These are phyloP conservation scores for Scatophagus argus DNA, from an alignment of 2,113 vertebrate genomes.

Conservation along the genomic window DNA sequence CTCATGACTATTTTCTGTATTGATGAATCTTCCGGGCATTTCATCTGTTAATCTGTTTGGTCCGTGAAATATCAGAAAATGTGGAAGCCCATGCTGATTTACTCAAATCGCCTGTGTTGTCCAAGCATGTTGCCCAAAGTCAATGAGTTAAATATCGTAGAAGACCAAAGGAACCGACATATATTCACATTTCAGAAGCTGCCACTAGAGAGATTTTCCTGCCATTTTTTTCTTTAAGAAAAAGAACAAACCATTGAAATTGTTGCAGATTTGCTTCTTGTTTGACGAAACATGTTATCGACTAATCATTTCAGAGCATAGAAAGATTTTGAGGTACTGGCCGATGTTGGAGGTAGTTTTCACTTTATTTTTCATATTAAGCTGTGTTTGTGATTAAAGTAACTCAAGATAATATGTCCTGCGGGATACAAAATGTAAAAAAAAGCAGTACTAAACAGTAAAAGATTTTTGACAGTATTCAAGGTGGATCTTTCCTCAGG, in stretches of 20 bases:
- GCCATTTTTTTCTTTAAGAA: neutral
- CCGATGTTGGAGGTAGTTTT: neutral
- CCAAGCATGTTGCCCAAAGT: neutral
- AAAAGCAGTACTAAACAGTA: neutral
- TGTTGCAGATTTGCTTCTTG: neutral
- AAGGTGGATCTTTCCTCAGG: slow-evolving; percentile 18
- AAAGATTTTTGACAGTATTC: neutral
- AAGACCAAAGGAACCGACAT: neutral
- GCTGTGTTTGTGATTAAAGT: neutral
- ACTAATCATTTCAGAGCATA: neutral
- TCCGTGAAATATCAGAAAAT: neutral
- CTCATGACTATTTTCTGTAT: neutral
- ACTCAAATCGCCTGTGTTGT: neutral
- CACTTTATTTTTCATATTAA: neutral
- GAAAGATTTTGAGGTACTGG: neutral
- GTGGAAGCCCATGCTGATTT: neutral
- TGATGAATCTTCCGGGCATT: neutral
- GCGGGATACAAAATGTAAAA: neutral
- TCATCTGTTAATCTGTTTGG: neutral
- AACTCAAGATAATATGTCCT: neutral
- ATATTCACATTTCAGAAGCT: neutral
- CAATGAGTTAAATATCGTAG: neutral
- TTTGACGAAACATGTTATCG: neutral
- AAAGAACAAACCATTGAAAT: neutral
- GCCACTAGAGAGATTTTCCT: too few species aligned